Conservation (phyloP, 2,113 vertebrate genomes). For the Tachuris rubrigastra region DNA sequence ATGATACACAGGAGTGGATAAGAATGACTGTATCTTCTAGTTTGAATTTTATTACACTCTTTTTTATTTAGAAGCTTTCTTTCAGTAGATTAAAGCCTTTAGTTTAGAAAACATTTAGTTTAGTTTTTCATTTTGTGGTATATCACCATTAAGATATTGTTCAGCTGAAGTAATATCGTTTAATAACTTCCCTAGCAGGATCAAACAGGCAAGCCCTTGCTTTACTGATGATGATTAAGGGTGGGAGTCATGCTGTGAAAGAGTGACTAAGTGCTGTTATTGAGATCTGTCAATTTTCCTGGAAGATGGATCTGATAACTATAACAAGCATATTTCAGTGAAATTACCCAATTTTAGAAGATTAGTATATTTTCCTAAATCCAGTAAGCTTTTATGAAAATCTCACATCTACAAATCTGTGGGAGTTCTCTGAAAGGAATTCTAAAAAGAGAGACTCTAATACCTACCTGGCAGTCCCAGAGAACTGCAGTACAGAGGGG, state of each 20-base stretch:
- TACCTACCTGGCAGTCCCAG: background rate
- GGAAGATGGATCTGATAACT: slow-evolving; percentile 33
- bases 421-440: slow-evolving; percentile 1
- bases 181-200: slow-evolving; percentile 17
- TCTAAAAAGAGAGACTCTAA: background rate
- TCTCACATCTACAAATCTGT: background rate
- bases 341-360: slow-evolving; percentile 52
- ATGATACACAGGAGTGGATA: background rate
- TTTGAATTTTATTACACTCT: background rate
- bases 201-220: background rate
- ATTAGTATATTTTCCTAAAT: slow-evolving; percentile 50
- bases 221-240: slow-evolving; percentile 16
- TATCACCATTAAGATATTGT: background rate
- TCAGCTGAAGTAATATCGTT: background rate
- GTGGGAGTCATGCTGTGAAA: slow-evolving; percentile 20
- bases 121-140: background rate
- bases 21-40: background rate
- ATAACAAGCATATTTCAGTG: slow-evolving; percentile 16
- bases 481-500: background rate
- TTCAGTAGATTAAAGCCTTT: background rate
- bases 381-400: slow-evolving; percentile 13
- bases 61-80: slow-evolving; percentile 9
- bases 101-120: background rate
- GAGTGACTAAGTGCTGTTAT: slow-evolving; percentile 19
- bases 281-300: slow-evolving; percentile 38